Evolutionary conservation across 2,113 vertebrate species (phyloP), one percentile per base, ranked within the genome.

Genomic region (Cyphomyrus plagiostoma): DNA sequence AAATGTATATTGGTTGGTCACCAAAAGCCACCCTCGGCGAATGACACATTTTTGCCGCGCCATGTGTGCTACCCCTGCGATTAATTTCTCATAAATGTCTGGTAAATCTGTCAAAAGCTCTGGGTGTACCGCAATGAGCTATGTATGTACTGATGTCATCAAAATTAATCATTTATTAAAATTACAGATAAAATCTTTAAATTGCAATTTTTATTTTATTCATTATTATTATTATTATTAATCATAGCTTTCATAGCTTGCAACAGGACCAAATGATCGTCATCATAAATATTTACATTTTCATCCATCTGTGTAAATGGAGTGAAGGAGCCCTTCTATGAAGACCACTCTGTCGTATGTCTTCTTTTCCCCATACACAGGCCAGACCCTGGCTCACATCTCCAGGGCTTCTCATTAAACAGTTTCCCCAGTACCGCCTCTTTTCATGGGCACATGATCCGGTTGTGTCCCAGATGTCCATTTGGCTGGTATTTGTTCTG

Each of bases 371-470:
- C 74, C 4, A 80, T 19, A 80, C 83, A 86, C 21, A 5, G 45
- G 13, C 45, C 42, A 52, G 84, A 11, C 11, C 17, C 87, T 19
- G 6, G 19, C 30, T 88, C 62, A 70, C 62, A 88, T 48, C 49
- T 88, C 21, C 87, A 49, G 42, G n/a, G 23, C 53, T 74, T 88
- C 62, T 70, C 45, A 21, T 87, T 87, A 56, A 30, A 87, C 50
- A 19, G 3, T 87, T 74, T 88, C 62, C 11, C 58, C n/a, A 5
- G n/a, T 7, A 70, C 8, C 10, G 23, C 23, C 42, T 58, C n/a
- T 70, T 62, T 74, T 30, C 26, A 4, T 35, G 30, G 10, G 49
- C 1, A 53, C 30, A 58, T 50, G 39, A 35, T 58, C 49, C 17
- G 49, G 30, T 50, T 87, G 86, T 35, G 74, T 80, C 74, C 15